Evolutionary conservation across 2,888 invertebrate species (phyloP).

Genomic region (Apodemia duryi): DNA sequence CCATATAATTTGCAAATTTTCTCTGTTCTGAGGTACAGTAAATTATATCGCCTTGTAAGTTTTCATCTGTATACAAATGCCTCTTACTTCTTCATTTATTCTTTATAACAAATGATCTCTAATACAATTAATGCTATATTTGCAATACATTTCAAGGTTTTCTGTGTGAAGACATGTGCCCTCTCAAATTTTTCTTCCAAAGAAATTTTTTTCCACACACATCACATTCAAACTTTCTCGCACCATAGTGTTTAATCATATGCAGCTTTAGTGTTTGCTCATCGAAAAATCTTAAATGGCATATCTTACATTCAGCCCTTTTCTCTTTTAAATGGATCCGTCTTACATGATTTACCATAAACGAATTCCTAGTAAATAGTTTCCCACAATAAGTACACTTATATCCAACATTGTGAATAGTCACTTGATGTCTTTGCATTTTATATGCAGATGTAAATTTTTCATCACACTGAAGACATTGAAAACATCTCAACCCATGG

Average conservation of each 20-base stretch:
- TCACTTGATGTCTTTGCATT: conserved; percentile 51
- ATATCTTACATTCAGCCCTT: conserved; percentile 53
- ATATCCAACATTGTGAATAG: conserved; percentile 49
- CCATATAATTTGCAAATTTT: conserved; percentile 65
- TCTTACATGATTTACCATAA: conserved; percentile 54
- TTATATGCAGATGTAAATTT: conserved; percentile 52
- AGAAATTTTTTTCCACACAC: conserved; percentile 77
- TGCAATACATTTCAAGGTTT: conserved; percentile 27
- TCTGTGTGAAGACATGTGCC: conserved; percentile 65
- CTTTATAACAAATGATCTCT: conserved; percentile 7
- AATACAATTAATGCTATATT: conserved; percentile 14
- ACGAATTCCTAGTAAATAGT: conserved; percentile 53
- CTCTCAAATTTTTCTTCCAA: conserved; percentile 78
- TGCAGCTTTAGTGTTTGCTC: conserved; percentile 55
- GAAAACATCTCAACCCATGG: conserved; percentile 47
- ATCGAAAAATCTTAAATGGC: conserved; percentile 55
- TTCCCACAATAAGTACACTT: conserved; percentile 54
- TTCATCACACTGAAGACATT: conserved; percentile 52
- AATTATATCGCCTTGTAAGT: no score
- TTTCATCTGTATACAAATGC: no score
- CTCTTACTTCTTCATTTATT: conserved; percentile 30
- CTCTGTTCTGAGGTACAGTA: conserved; percentile 48
- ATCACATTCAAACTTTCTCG: conserved; percentile 76
- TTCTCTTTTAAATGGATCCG: conserved; percentile 59
- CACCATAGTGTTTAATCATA: conserved; percentile 69